Evolutionary conservation across 2,113 vertebrate genomes (phyloP), one percentile per base, ranked within the genome.

Genomic region (Syrmaticus mikado): DNA sequence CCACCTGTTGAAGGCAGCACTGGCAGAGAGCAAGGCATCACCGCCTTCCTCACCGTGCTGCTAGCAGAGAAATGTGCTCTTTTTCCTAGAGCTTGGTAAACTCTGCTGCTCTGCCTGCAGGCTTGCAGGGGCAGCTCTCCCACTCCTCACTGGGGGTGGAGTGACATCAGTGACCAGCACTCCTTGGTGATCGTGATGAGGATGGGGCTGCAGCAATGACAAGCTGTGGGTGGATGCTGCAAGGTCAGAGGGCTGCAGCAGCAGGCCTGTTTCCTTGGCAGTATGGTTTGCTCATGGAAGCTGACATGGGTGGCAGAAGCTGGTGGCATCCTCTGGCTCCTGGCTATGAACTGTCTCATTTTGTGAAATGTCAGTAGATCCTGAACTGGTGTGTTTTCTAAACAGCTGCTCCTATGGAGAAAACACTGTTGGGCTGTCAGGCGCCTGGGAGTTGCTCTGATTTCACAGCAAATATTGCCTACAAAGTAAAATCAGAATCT

Each of bases 1-100:
- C 9, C 67, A 93, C 95, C 67, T 92, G 93, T 93, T 95, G 89
- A 82, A 4, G 74, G 61, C 22, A 84, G 50, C 68, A 62, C 76
- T 0, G 38, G 45, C 30, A 19, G 45, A 72, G 92, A 76, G 88
- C 36, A 0, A 2, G 0, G 28, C 5, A 6, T 53, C 50, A 13
- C 32, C n/a, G 74, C 86, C 18, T 62, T 46, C 58, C 64, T 11
- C 4, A 2, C 60, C 1, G 11, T 3, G 76, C 86, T 50, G n/a
- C 66, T 66, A 90, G 70, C 64, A 2, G 45, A 11, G 11, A 73
- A 52, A 77, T 17, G 73, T 67, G 60, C 50, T 81, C 34, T 18
- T 10, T 14, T 11, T 41, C 36, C 32, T 7, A 10, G 68, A 30
- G 27, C 25, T 66, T 19, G 72, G 40, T 32, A 7, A 1, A 61